Percentiles rank a stretch among this genome's conserved stretches.
Evolutionary conservation across 2,113 vertebrate species (phyloP).

Genomic region (Sylvilagus bachmani): DNA sequence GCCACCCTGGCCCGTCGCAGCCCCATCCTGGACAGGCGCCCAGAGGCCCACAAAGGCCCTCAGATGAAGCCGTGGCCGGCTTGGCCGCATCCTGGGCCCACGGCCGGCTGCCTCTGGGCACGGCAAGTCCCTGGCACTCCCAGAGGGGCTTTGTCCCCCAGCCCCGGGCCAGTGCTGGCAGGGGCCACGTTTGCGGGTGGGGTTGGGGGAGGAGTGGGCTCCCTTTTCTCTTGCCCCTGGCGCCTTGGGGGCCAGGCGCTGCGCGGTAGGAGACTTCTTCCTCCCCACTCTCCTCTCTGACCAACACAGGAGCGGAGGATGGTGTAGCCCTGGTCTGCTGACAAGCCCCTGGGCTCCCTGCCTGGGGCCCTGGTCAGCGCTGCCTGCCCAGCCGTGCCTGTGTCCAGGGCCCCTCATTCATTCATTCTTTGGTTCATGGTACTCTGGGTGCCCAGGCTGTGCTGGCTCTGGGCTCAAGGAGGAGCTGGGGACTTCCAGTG

Average conservation of each 20-base stretch:
- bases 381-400: accelerated
- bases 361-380: background rate
- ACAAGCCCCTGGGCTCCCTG: background rate
- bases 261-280: background rate
- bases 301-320: background rate
- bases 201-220: background rate
- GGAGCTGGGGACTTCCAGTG: background rate
- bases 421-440: background rate
- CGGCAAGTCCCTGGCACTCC: conserved; percentile 77
- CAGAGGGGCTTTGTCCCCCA: conserved; percentile 57
- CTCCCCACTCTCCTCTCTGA: background rate
- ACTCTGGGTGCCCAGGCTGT: background rate
- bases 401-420: background rate
- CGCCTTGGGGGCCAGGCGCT: background rate
- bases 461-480: background rate
- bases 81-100: conserved; percentile 62
- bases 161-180: background rate
- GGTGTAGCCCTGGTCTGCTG: background rate
- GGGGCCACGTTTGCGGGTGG: background rate
- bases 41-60: conserved; percentile 79
- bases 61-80: conserved; percentile 72
- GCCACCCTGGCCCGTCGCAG: conserved; percentile 29
- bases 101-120: conserved; percentile 67
- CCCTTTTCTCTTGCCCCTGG: background rate
- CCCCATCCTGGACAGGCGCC: conserved; percentile 71